Evolutionary conservation across 2,113 vertebrate species (phyloP).

Genomic region (Apistogramma diplotaenia): DNA sequence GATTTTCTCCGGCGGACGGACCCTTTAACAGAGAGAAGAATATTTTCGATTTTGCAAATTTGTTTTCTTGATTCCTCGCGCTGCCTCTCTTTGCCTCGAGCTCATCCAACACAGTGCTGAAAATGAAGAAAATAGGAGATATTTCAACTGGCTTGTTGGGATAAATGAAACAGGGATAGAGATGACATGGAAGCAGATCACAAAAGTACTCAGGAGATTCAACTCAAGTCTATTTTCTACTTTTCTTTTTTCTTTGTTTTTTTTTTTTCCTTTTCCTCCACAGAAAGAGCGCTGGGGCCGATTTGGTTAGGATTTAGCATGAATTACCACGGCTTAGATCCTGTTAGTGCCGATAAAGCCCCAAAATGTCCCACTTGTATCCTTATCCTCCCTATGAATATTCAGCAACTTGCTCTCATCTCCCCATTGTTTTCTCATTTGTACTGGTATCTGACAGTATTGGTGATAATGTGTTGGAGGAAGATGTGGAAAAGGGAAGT

Average conservation of each 20-base stretch:
- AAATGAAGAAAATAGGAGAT: conserved; percentile 48
- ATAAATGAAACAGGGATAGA: conserved; percentile 54
- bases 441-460: conserved; percentile 65
- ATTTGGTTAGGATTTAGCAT: conserved; percentile 73
- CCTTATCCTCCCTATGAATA: conserved; percentile 74
- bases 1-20: background rate
- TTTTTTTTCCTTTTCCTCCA: conserved; percentile 1
- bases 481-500: conserved; percentile 63
- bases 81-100: conserved; percentile 51
- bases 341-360: conserved; percentile 72
- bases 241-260: background rate
- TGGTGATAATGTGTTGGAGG: conserved; percentile 56
- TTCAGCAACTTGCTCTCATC: conserved; percentile 70
- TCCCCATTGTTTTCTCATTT: conserved; percentile 72
- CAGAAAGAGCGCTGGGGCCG: conserved; percentile 44
- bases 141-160: conserved; percentile 61
- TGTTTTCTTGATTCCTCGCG: conserved; percentile 36
- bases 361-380: conserved; percentile 70
- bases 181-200: conserved; percentile 58
- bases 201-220: conserved; percentile 54
- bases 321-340: conserved; percentile 74
- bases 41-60: conserved; percentile 26
- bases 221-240: conserved; percentile 45
- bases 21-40: conserved; percentile 22
- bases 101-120: conserved; percentile 14